Evolutionary conservation across 2,888 invertebrate genomes (phyloP), one percentile per base, ranked within the genome.

Genomic region (Chrysolina haemoptera): DNA sequence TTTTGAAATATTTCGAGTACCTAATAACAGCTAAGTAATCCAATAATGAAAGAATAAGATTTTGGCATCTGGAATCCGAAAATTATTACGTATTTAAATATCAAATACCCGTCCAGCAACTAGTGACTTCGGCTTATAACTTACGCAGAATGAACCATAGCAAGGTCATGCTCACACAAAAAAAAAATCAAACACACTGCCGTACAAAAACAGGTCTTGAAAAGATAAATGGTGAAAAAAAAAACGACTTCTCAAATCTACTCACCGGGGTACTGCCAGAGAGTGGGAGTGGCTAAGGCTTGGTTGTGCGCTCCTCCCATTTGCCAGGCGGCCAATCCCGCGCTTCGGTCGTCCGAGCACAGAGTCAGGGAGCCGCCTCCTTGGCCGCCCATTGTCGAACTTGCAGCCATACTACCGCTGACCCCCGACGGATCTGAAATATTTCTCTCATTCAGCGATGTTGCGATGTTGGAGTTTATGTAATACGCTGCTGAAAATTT

Each of bases 241-340:
- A 46, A 43, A 20, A 59, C 40, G 59, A 59, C n/a, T 59, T 27
- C 59, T 59, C 35, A 35, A 69, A 65, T 43, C 55, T 65, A 91
- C 92, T 92, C 90, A 91, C 92, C 90, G 74, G 94, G 94, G 90
- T 95, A 95, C 89, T 94, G 94, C 94, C 95, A 95, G 86, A 94
- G 91, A 71, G 94, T 92, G 69, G 93, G 92, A 85, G 93, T 90
- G 85, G 92, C 90, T 82, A 93, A 89, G 84, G 89, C 87, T 84
- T 89, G 88, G 83, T 87, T 86, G 81, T 90, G 91, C 87, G 90
- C 86, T 84, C 89, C 88, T 85, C 90, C 88, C 84, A 89, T 86
- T 86, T 89, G 89, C 84, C 89, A 89, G 81, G 90, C 88, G 82
- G 90, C 87, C 84, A 89, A 88, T 76, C 89, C 88, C 85, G 90